Conservation (phyloP, 2,113 vertebrate genomes). For the Micronycteris hirsuta region DNA sequence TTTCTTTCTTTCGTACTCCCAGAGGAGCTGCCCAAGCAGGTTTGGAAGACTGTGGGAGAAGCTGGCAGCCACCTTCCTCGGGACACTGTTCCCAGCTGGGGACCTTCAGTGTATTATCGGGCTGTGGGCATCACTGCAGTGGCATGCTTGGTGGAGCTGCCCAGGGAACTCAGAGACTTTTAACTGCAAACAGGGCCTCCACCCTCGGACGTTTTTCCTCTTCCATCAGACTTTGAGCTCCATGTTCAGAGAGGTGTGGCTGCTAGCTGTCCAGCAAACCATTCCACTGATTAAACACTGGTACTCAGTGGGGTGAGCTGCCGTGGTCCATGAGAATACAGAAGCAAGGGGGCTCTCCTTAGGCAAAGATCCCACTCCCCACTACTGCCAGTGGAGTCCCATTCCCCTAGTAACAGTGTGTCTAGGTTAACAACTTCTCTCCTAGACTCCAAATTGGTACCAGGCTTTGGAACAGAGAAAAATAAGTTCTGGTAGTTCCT, state of each 20-base stretch:
- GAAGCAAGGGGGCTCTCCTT: neutral
- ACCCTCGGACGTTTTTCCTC: neutral
- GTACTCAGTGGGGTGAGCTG: neutral
- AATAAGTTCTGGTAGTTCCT: neutral
- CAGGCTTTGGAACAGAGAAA: neutral
- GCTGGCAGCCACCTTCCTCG: neutral
- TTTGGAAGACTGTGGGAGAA: neutral
- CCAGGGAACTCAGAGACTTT: neutral
- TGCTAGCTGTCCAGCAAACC: neutral
- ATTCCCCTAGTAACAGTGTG: neutral
- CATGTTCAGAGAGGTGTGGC: neutral
- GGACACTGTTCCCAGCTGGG: neutral
- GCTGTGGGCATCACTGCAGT: fast-evolving
- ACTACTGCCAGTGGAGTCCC: no score
- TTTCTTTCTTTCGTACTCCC: neutral
- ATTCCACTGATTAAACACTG: neutral
- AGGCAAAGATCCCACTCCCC: no score
- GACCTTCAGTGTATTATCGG: neutral
- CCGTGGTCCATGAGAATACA: neutral
- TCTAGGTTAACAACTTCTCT: neutral
- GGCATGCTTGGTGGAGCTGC: neutral
- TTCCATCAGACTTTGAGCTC: neutral
- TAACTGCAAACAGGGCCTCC: neutral
- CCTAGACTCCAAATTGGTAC: neutral
- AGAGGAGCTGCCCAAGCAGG: neutral